Percentiles rank a stretch among this genome's conserved stretches.
These are phyloP conservation scores for Dryadula phaetusa DNA, from an alignment of 2,888 invertebrate species.

Conservation along the genomic window DNA sequence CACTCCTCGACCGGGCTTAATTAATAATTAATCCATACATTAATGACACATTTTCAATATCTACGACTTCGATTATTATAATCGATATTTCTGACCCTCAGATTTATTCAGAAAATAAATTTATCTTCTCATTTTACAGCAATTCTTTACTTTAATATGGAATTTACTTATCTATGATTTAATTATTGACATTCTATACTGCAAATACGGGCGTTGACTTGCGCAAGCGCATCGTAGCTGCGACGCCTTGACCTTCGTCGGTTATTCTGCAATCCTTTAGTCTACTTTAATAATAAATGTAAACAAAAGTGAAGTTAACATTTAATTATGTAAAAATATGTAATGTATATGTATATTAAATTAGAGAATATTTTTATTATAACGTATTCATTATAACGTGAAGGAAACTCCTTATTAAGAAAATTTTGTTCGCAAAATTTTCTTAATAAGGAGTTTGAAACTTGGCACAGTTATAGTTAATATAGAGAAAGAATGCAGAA, in stretches of 20 bases:
- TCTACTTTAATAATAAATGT: conserved; percentile 15
- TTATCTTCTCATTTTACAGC: not conserved
- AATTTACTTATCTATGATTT: not conserved
- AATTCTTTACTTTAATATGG: not conserved
- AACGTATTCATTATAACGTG: too few relatives aligned
- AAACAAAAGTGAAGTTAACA: not conserved
- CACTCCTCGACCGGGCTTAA: too few relatives aligned
- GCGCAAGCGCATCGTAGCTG: conserved; percentile 30
- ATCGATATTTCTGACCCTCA: too few relatives aligned
- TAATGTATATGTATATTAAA: not conserved
- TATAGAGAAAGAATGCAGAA: too few relatives aligned
- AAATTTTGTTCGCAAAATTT: too few relatives aligned
- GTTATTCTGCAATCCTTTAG: conserved; percentile 27
- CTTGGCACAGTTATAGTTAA: too few relatives aligned
- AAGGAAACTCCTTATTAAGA: too few relatives aligned
- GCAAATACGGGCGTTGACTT: conserved; percentile 19
- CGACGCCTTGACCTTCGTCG: conserved; percentile 36
- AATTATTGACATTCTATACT: not conserved
- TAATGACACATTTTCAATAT: too few relatives aligned
- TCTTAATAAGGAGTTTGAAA: too few relatives aligned
- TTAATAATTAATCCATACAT: too few relatives aligned
- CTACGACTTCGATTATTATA: too few relatives aligned
- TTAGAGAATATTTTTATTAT: too few relatives aligned
- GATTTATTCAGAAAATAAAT: not conserved
- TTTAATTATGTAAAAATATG: not conserved